These are phyloP conservation scores for Anagyrus pseudococci DNA, from an alignment of 2,888 invertebrate genomes.

Conservation along the genomic window DNA sequence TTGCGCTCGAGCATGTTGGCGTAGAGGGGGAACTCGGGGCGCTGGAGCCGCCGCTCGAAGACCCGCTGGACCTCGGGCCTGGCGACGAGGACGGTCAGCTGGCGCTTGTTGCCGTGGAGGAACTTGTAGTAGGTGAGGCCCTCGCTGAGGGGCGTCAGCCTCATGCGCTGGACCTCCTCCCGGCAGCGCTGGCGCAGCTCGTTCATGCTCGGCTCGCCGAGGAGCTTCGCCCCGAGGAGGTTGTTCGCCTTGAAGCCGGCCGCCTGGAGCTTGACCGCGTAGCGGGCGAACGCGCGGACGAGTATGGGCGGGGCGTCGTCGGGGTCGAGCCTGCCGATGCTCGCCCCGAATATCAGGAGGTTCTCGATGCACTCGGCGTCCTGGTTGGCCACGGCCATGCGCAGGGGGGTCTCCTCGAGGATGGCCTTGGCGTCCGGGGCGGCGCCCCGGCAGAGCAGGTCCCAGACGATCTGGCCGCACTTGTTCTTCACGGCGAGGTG, in stretches of 20 bases:
- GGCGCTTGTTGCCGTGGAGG: constrained; percentile 8
- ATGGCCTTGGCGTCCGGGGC: constrained; percentile 6
- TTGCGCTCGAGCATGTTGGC: constrained; percentile 23
- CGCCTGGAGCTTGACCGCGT: background rate
- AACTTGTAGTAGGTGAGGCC: constrained; percentile 18
- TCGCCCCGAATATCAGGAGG: constrained; percentile 19
- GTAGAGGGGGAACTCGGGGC: constrained; percentile 14
- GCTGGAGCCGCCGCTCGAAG: too few relatives aligned
- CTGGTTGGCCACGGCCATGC: background rate
- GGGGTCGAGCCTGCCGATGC: background rate
- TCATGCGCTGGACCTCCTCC: constrained; percentile 1
- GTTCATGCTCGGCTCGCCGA: background rate
- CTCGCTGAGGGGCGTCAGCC: background rate
- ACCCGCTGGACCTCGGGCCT: background rate
- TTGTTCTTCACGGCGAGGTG: constrained; percentile 58
- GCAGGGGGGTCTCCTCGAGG: constrained; percentile 16
- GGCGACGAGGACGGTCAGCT: constrained; percentile 1
- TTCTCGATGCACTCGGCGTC: constrained; percentile 15
- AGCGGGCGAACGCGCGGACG: background rate
- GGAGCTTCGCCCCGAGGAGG: too few relatives aligned
- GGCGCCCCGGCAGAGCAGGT: constrained; percentile 41
- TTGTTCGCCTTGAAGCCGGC: background rate
- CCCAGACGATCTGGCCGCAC: constrained; percentile 55
- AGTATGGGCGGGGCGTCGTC: too few relatives aligned
- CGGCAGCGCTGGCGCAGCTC: background rate